Base-by-base conservation (phyloP, 1,140 invertebrate genomes). In the Gryllus bimaculatus region DNA sequence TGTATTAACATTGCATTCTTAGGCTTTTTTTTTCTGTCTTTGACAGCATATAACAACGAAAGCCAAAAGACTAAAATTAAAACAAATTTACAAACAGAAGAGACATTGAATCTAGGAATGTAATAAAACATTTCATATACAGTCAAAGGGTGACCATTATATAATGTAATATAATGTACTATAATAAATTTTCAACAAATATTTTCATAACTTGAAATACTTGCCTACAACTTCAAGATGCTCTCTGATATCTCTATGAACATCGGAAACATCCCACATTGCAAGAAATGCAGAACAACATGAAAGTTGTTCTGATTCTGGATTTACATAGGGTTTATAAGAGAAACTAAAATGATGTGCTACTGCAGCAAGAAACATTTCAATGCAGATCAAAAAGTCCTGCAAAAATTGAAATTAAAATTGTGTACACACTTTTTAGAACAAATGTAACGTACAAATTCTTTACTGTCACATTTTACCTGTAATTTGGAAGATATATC, bases 281-380 rank as follows among this genome's bases (percentile, higher is more conserved):
- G 94, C 92, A 79, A 89, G 86, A 80, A 89, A 91, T 10, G 91
- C 91, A 74, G 89, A 87, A 85, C 90, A 91, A 84, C 89, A 90
- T 8, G 88, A 86, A 74, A 89, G 87, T 78, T 85, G 82, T 79
- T 77, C 74, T 83, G 84, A 81, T 85, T 86, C 77, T 88, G 84
- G 74, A 86, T 78, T 88, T 21, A 93, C 88, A 85, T 93, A 99
- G 13, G 95, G 94, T 85, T 93, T 92, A 85, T 97, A 94, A 47
- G 96, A 96, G 85, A 98, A 99, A 81, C 95, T 96, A 86, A 95
- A 98, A 84, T 97, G 95, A 87, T 98, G 97, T 7, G 95, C 96
- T 15, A 98, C 91, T 0, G 96, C 95, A 12, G 97, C 97, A 81
- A 98, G 84, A 84, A 98, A 98, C 97, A 99, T 99, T 87, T 99